Evolutionary conservation across 2,797 vertebrate genomes (phyloP).

Genomic region (Luscinia luscinia): DNA sequence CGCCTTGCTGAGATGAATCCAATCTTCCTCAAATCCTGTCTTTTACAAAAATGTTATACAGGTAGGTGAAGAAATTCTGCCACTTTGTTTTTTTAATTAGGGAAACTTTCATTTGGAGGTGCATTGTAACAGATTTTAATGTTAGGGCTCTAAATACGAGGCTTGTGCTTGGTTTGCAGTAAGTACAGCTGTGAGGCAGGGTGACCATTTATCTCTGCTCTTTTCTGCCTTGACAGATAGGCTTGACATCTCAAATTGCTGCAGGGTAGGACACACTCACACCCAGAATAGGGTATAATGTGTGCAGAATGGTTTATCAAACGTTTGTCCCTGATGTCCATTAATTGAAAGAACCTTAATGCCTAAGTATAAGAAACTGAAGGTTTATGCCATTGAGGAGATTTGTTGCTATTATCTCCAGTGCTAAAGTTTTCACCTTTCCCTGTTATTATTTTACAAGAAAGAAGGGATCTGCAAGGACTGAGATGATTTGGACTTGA

Average conservation of each 20-base stretch:
- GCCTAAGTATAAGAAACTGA: neutral
- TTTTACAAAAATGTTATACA: neutral
- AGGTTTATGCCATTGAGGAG: neutral
- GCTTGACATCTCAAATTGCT: conserved; percentile 2
- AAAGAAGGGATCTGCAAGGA: neutral
- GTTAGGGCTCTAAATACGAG: neutral
- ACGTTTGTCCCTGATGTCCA: neutral
- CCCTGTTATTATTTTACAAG: neutral
- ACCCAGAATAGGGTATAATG: neutral
- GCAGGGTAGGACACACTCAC: neutral
- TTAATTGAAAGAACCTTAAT: neutral
- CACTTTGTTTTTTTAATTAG: neutral
- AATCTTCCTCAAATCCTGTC: neutral
- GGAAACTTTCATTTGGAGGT: neutral
- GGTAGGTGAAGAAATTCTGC: neutral
- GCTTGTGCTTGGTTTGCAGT: conserved; percentile 41
- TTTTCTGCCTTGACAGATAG: conserved; percentile 29
- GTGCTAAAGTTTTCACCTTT: neutral
- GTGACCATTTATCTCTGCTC: conserved; percentile 41
- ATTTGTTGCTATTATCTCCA: neutral
- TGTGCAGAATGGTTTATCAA: neutral
- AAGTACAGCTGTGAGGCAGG: neutral
- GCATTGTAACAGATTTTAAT: conserved; percentile 34
- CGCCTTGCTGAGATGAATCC: neutral
- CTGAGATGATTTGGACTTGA: neutral